Evolutionary conservation across 2,113 vertebrate genomes (phyloP).

Genomic region (Vulpes lagopus): DNA sequence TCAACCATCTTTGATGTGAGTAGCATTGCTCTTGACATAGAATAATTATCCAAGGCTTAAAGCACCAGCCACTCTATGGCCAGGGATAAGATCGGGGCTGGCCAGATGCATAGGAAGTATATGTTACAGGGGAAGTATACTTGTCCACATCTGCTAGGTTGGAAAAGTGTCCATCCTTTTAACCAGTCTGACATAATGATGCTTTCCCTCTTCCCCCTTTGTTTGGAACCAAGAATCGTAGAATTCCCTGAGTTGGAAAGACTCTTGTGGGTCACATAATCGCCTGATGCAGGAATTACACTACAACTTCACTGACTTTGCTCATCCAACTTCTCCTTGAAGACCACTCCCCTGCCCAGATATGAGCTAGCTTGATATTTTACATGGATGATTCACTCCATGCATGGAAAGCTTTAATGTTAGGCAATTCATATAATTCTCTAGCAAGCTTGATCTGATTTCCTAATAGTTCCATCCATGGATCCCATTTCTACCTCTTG

Average conservation of each 20-base stretch:
- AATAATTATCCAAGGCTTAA: neutral
- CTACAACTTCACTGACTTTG: neutral
- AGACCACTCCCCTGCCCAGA: neutral
- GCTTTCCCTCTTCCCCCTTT: neutral
- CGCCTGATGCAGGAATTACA: neutral
- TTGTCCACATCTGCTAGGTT: neutral
- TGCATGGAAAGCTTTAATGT: neutral
- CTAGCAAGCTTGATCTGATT: neutral
- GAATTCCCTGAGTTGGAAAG: constrained; percentile 22
- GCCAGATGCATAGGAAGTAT: neutral
- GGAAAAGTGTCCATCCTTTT: neutral
- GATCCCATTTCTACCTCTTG: neutral
- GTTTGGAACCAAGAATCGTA: neutral
- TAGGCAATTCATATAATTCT: neutral
- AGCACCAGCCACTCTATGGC: neutral
- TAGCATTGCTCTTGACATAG: neutral
- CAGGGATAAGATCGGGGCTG: neutral
- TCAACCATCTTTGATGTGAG: neutral
- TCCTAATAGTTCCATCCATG: neutral
- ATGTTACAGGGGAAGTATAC: neutral
- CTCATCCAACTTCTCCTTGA: neutral
- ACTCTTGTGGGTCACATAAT: neutral
- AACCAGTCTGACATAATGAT: neutral
- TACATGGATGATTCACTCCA: neutral
- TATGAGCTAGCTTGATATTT: neutral